Evolutionary conservation across 1,140 invertebrate genomes (phyloP).

Genomic region (Megalopta genalis): DNA sequence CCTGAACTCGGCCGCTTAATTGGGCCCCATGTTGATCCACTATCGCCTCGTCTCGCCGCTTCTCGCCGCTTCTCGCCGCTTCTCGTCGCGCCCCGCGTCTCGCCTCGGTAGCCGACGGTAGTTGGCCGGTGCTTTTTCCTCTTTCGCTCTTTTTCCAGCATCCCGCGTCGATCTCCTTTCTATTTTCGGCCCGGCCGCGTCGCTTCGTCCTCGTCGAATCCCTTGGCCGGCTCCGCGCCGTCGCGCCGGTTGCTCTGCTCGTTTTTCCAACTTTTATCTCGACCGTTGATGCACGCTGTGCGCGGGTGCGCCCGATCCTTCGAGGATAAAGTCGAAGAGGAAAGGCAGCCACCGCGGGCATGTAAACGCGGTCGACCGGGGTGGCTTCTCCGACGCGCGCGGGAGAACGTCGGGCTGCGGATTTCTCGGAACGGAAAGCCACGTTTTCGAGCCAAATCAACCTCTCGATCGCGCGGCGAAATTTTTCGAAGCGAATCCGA

Average conservation of each 20-base stretch:
- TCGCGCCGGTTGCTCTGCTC: slow-evolving; percentile 24
- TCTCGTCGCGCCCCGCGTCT: no score
- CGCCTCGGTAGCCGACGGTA: slow-evolving; percentile 65
- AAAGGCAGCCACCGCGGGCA: slow-evolving; percentile 42
- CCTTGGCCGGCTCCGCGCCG: no score
- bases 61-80: no score
- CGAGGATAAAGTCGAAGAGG: slow-evolving; percentile 57
- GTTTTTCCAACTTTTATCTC: slow-evolving; percentile 50
- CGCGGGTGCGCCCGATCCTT: slow-evolving; percentile 73
- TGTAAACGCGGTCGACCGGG: slow-evolving; percentile 22
- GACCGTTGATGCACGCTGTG: slow-evolving; percentile 60
- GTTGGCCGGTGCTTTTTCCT: slow-evolving; percentile 51
- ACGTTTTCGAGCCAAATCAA: no score
- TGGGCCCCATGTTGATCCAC: slow-evolving; percentile 74
- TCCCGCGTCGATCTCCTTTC: slow-evolving; percentile 45
- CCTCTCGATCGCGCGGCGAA: no score
- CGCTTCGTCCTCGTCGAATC: slow-evolving; percentile 52
- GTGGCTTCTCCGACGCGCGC: not conserved
- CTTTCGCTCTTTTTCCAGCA: slow-evolving; percentile 42
- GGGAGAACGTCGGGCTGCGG: not conserved
- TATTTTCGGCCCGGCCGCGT: slow-evolving; percentile 37
- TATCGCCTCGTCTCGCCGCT: slow-evolving; percentile 61
- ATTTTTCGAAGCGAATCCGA: no score
- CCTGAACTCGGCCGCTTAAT: slow-evolving; percentile 70
- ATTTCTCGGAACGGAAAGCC: no score